Conservation (phyloP, 2,797 vertebrate species). For the Petrocephalus sullivani region DNA sequence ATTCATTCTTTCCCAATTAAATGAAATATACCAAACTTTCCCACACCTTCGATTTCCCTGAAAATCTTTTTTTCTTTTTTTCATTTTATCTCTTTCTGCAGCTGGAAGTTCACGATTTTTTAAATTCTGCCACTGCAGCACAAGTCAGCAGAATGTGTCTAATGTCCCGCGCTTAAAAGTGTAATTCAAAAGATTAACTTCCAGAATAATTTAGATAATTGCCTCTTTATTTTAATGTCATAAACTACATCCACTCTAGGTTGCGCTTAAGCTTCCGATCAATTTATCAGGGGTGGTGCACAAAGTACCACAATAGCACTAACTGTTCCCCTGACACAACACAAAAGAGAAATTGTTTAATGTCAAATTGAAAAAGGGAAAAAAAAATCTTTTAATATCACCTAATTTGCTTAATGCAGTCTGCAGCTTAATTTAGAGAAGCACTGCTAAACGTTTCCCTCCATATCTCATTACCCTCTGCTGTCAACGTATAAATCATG, state of each 20-base stretch:
- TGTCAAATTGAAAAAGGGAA: constrained; percentile 65
- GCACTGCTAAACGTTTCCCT: constrained; percentile 66
- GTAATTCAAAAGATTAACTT: constrained; percentile 62
- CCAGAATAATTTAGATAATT: constrained; percentile 71
- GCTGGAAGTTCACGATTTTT: not conserved
- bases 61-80: not conserved
- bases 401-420: constrained; percentile 82
- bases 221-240: constrained; percentile 64
- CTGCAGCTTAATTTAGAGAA: constrained; percentile 75
- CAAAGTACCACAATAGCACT: constrained; percentile 67
- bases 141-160: not conserved
- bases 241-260: constrained; percentile 60
- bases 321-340: constrained; percentile 67
- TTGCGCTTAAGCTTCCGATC: constrained; percentile 63
- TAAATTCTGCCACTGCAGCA: constrained; percentile 4
- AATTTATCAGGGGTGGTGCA: constrained; percentile 71
- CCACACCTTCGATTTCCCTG: not conserved
- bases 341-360: constrained; percentile 73
- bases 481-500: constrained; percentile 74
- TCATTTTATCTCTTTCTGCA: not conserved
- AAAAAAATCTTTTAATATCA: constrained; percentile 71
- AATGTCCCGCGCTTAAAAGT: constrained; percentile 35
- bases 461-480: constrained; percentile 73
- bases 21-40: not conserved
- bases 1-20: not conserved